A percentile compares a stretch with the other conserved stretches of the same genome.
Conservation (phyloP, 2,888 invertebrate species). For the Oxytorus armatus region DNA sequence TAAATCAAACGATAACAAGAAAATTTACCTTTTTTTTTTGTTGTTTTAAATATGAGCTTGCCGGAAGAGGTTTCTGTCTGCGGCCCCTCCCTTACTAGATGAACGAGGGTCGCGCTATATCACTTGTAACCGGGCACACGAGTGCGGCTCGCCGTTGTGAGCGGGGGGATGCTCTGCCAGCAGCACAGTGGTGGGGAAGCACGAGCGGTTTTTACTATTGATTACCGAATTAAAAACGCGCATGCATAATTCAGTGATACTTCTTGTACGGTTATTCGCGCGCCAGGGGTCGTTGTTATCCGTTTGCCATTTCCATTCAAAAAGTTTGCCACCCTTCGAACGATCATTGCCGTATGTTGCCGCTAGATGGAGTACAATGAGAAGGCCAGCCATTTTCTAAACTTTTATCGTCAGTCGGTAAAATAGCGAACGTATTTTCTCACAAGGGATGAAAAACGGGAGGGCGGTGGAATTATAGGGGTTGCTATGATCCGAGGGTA, state of each 20-base stretch:
- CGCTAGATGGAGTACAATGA: constrained; percentile 34
- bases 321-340: constrained; percentile 11
- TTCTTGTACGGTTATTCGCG: constrained; percentile 58
- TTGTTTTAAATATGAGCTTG: constrained; percentile 27
- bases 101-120: constrained; percentile 64
- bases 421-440: not conserved
- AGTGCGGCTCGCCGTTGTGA: constrained; percentile 68
- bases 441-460: constrained; percentile 12
- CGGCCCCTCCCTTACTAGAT: constrained; percentile 73
- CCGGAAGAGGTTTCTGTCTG: constrained; percentile 57
- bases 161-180: constrained; percentile 50
- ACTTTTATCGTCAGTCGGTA: constrained; percentile 33
- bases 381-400: constrained; percentile 4
- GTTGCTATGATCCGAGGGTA: constrained; percentile 51
- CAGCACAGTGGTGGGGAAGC: constrained; percentile 70
- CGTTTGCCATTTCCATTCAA: constrained; percentile 19
- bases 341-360: not conserved
- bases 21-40: constrained; percentile 15
- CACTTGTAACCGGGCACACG: constrained; percentile 74
- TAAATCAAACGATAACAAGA: constrained; percentile 1
- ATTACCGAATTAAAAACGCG: constrained; percentile 83
- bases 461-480: constrained; percentile 30
- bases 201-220: constrained; percentile 82
- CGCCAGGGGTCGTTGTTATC: constrained; percentile 64
- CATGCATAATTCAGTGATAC: constrained; percentile 82